Conservation (phyloP, 1,140 invertebrate species). For the Lepidurus arcticus region DNA sequence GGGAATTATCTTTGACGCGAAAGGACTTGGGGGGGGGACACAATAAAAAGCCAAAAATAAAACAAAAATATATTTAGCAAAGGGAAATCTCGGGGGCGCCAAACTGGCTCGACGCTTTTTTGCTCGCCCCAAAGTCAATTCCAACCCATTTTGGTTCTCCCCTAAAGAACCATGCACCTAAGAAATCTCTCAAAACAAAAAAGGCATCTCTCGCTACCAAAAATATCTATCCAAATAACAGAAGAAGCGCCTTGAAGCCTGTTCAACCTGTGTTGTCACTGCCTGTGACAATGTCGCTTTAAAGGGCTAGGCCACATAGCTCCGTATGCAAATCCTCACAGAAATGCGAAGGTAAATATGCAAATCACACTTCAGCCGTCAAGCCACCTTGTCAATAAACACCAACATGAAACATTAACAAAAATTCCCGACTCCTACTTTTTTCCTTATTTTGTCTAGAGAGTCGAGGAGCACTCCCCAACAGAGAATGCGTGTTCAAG, state of each 20-base stretch:
- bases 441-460: background rate
- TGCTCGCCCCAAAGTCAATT: conserved; percentile 30
- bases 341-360: conserved; percentile 8
- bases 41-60: too few species aligned
- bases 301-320: background rate
- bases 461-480: too few species aligned
- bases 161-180: conserved; percentile 32
- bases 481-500: too few species aligned
- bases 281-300: background rate
- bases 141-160: conserved; percentile 36
- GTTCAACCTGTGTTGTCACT: conserved; percentile 18
- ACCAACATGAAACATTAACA: background rate
- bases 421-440: background rate
- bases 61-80: background rate
- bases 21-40: too few species aligned
- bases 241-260: background rate
- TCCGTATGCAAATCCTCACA: background rate
- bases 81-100: background rate
- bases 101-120: conserved; percentile 16
- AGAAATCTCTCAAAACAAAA: conserved; percentile 31
- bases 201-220: background rate
- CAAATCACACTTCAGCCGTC: conserved; percentile 4
- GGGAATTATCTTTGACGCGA: too few species aligned
- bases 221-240: background rate
- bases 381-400: conserved; percentile 12